phyloP scores from a whole-genome alignment of 92 coral and sea anemone species.

The Scolanthus callimorphus region DNA sequence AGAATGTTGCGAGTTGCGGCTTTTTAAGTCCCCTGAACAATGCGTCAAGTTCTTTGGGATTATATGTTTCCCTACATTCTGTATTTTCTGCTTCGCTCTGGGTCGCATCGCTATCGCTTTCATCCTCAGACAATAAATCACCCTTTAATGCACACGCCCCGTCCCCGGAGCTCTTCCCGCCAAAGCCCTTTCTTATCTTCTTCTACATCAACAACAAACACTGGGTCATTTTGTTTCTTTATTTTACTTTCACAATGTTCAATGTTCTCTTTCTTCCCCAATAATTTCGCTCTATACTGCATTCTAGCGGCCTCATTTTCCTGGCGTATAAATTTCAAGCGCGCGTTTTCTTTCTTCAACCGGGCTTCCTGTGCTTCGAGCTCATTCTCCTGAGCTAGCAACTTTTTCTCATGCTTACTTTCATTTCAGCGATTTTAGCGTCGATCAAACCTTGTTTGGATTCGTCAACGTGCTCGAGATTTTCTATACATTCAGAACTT shows the following conservation, averaged over 20 bases:
- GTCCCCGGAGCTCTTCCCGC: not conserved
- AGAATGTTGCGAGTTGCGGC: conserved; percentile 21
- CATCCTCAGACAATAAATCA: conserved; percentile 6
- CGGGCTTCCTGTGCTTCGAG: conserved; percentile 8
- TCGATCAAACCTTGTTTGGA: not conserved
- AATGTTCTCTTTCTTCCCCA: not conserved
- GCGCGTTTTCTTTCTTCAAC: not conserved
- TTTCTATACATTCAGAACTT: not conserved
- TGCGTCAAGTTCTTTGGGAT: conserved; percentile 9
- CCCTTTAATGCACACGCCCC: conserved; percentile 3
- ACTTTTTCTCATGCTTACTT: conserved; percentile 13
- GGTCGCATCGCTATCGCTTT: conserved; percentile 1
- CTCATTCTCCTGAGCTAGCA: conserved; percentile 5
- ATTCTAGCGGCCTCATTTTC: not conserved
- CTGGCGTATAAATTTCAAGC: not conserved
- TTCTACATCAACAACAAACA: not conserved
- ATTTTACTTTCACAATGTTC: conserved; percentile 2
- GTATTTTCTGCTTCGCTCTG: not conserved
- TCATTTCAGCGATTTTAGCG: conserved; percentile 15
- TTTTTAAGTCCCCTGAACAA: conserved; percentile 44
- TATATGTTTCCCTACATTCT: conserved; percentile 1
- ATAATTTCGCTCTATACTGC: conserved; percentile 4
- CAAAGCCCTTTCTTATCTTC: not conserved
- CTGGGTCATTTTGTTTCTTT: conserved; percentile 5
- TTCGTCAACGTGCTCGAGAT: conserved; percentile 1